Evolutionary conservation across 2,113 vertebrate species (phyloP), one percentile per base, ranked within the genome.

Genomic region (Vidua macroura): DNA sequence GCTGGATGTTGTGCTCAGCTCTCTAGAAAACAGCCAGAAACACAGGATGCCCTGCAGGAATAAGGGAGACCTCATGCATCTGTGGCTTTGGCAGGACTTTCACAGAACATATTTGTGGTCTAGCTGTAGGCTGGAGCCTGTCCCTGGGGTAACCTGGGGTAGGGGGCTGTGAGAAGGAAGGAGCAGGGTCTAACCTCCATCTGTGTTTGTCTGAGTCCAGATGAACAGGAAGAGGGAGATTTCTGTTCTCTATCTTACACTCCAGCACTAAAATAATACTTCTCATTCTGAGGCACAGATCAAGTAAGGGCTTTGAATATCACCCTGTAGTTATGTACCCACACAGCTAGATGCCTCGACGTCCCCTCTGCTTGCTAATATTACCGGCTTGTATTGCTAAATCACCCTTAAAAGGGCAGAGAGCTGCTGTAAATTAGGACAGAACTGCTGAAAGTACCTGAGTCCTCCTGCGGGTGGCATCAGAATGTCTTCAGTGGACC

Each of bases 401-500:
- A 52, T 60, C 79, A 74, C 13, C 35, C 25, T 90, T 41, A 70
- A 86, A 33, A 90, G 83, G 64, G 70, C 66, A 68, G 66, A 74
- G 37, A 48, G 85, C 63, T 62, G 92, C 85, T 53, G n/a, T 31
- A 35, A 64, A 46, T 30, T 4, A 78, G 69, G 63, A 75, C 35
- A n/a, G 58, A 22, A 15, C 10, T 25, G 18, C 58, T 60, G 73
- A 58, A 95, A 90, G 48, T 97, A 60, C 92, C 82, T 48, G 55
- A 21, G 14, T 94, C 78, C 81, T 92, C 97, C 97, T 96, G 94
- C 41, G 97, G 97, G 94, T 98, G 97, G 97, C 97, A 97, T 96
- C 95, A 95, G 90, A 95, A 94, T 82, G 79, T 95, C 87, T 98
- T 74, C 86, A n/a, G 39, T 43, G 48, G 49, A 52, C 33, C 52